Conservation (phyloP, 2,113 vertebrate species). For the Pungitius pungitius region DNA sequence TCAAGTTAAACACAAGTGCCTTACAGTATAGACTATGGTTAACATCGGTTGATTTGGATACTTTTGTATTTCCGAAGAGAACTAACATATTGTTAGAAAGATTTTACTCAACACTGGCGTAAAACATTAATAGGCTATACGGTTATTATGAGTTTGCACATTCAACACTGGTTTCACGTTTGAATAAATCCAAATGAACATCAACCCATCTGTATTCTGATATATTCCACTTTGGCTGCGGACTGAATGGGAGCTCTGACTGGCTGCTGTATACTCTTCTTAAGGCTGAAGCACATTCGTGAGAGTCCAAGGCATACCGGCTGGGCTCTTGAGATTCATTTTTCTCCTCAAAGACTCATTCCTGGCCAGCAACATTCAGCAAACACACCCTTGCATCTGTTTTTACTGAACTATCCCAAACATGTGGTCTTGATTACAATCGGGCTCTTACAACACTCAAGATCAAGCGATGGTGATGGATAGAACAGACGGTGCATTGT, state of each 20-base stretch:
- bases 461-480: constrained; percentile 13
- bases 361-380: constrained; percentile 14
- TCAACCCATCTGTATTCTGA: constrained; percentile 16
- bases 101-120: too few species aligned
- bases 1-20: not conserved
- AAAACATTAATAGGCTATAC: too few species aligned
- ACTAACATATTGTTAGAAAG: not conserved
- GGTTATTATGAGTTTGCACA: not conserved
- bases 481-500: constrained; percentile 61
- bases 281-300: constrained; percentile 54
- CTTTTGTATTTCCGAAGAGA: not conserved
- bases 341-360: constrained; percentile 24
- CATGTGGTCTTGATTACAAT: constrained; percentile 20
- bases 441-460: constrained; percentile 9
- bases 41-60: not conserved
- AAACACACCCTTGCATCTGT: constrained; percentile 32
- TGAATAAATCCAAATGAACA: not conserved
- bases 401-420: constrained; percentile 9
- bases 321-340: constrained; percentile 21
- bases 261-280: constrained; percentile 57
- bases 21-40: not conserved
- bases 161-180: not conserved
- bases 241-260: constrained; percentile 40
- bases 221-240: constrained; percentile 37
- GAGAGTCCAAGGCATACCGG: constrained; percentile 45